phyloP scores from a whole-genome alignment of 2,888 invertebrate species.

The Miltochrista miniata region DNA sequence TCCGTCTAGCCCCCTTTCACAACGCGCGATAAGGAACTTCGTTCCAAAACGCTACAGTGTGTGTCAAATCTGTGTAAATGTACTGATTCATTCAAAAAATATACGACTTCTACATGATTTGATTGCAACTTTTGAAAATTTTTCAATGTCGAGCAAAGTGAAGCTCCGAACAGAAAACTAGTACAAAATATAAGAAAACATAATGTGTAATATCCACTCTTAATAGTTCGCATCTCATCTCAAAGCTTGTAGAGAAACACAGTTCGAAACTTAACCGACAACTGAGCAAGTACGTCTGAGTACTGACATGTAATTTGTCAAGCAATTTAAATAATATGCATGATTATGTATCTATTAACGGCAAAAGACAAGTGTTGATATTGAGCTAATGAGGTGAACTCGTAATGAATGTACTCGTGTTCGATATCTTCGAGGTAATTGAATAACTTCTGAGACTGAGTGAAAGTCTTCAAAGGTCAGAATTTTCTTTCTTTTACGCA shows the following conservation, averaged over 20 bases:
- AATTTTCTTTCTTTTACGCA: conserved; percentile 33
- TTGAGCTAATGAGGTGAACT: conserved; percentile 74
- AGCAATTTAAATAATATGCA: conserved; percentile 82
- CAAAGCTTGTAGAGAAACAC: conserved; percentile 66
- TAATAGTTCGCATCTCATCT: conserved; percentile 45
- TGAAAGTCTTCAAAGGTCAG: conserved; percentile 49
- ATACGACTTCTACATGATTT: no score
- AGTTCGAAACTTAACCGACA: conserved; percentile 75
- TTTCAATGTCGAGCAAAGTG: neutral
- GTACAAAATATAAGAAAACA: neutral
- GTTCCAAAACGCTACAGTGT: no score
- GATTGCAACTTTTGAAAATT: neutral
- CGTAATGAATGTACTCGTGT: conserved; percentile 44
- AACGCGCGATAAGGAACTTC: no score
- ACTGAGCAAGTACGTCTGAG: conserved; percentile 71
- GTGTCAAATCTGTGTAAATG: no score
- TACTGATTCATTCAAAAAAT: no score
- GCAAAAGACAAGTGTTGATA: conserved; percentile 74
- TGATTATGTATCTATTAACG: conserved; percentile 82
- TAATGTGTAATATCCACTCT: conserved; percentile 46
- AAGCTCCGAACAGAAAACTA: neutral
- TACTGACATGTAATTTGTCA: conserved; percentile 79
- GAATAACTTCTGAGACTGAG: conserved; percentile 45
- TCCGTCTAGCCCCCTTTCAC: no score
- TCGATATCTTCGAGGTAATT: conserved; percentile 34